Percentiles rank a stretch among this genome's conserved stretches.
Conservation (phyloP, 1,140 invertebrate species). For the Charaxes varanes region DNA sequence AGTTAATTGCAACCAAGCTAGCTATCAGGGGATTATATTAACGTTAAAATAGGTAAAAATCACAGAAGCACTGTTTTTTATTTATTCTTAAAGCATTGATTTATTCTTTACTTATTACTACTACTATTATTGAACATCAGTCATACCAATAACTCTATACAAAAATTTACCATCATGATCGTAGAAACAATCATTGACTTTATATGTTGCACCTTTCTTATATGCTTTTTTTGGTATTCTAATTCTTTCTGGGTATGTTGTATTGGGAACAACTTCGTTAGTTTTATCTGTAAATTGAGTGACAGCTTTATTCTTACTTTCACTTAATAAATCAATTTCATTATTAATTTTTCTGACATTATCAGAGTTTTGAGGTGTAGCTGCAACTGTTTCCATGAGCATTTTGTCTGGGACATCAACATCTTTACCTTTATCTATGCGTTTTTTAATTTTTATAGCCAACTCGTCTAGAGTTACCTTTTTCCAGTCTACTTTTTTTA, state of each 20-base stretch:
- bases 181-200: constrained; percentile 84
- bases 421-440: constrained; percentile 50
- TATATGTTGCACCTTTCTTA: constrained; percentile 78
- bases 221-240: constrained; percentile 78
- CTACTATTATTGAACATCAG: constrained; percentile 9
- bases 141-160: constrained; percentile 82
- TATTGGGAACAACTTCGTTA: constrained; percentile 22
- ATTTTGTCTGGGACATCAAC: constrained; percentile 46
- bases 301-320: constrained; percentile 35
- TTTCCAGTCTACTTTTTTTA: constrained; percentile 28
- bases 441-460: constrained; percentile 42
- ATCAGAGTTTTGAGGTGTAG: constrained; percentile 25
- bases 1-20: too few species aligned
- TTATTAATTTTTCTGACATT: constrained; percentile 8
- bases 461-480: constrained; percentile 52
- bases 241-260: constrained; percentile 76
- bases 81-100: not conserved
- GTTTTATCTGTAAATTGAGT: constrained; percentile 35
- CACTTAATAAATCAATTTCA: constrained; percentile 41
- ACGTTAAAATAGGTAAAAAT: too few species aligned
- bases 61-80: too few species aligned
- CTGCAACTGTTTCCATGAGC: constrained; percentile 38
- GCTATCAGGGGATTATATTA: too few species aligned
- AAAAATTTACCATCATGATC: constrained; percentile 85
- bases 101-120: not conserved